These are phyloP conservation scores for Brachynemurus nebulosus DNA, from an alignment of 2,888 invertebrate species.

Conservation along the genomic window DNA sequence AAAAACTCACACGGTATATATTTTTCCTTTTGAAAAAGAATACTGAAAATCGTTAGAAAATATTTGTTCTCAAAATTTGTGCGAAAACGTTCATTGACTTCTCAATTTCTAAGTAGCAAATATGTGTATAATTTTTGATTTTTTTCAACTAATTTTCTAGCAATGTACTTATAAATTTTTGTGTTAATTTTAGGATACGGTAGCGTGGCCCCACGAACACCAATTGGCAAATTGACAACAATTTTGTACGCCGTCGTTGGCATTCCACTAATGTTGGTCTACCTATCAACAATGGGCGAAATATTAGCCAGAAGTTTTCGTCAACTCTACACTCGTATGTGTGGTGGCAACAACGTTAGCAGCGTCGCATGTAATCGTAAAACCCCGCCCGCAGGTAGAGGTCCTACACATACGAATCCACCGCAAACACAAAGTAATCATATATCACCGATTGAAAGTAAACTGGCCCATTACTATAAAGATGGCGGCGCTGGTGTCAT, in stretches of 20 bases:
- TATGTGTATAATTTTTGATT: background rate
- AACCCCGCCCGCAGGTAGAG: conserved; percentile 24
- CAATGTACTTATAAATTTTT: too few species aligned
- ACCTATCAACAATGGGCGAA: conserved; percentile 77
- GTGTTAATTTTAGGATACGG: conserved; percentile 56
- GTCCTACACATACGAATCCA: conserved; percentile 16
- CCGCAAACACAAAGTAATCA: conserved; percentile 22
- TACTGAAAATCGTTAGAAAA: too few species aligned
- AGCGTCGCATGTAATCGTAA: conserved; percentile 24
- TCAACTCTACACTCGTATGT: conserved; percentile 47
- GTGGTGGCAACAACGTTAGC: conserved; percentile 27
- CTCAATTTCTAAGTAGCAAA: background rate
- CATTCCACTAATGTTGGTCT: conserved; percentile 77
- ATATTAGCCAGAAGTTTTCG: conserved; percentile 69
- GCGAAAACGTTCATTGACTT: background rate
- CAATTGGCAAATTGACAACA: conserved; percentile 69
- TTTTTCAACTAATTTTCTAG: background rate
- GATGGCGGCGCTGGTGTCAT: conserved; percentile 24
- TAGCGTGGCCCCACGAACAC: conserved; percentile 65
- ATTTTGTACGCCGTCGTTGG: conserved; percentile 74
- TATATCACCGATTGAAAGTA: conserved; percentile 21
- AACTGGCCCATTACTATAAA: conserved; percentile 12
- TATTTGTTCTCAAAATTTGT: too few species aligned
- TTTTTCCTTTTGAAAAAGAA: too few species aligned
- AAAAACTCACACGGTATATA: too few species aligned